phyloP scores from a whole-genome alignment of 2,113 vertebrate species.

The Lepus timidus region DNA sequence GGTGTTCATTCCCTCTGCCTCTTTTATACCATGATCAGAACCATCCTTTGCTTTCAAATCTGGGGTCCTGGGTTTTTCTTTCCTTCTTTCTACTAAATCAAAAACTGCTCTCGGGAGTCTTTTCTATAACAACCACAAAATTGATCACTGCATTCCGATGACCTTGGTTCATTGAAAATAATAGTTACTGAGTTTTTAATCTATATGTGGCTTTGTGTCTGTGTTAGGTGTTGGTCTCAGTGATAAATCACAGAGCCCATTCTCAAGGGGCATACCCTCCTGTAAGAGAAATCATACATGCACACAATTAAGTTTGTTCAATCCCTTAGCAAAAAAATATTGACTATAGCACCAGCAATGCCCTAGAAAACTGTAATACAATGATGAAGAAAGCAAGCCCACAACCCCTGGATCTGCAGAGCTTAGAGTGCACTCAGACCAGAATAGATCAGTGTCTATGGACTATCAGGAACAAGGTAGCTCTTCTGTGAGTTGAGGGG shows the following conservation, averaged over 20 bases:
- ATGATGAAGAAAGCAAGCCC: background rate
- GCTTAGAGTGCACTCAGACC: too few species aligned
- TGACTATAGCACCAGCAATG: background rate
- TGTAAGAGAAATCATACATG: background rate
- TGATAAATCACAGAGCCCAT: background rate
- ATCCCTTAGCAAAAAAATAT: background rate
- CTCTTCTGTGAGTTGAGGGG: background rate
- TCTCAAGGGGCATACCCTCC: background rate
- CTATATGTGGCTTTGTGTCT: background rate
- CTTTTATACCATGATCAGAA: background rate
- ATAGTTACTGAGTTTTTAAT: constrained; percentile 7
- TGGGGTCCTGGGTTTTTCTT: background rate
- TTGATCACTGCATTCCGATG: background rate
- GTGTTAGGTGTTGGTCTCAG: background rate
- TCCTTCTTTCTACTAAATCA: background rate
- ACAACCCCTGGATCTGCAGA: background rate
- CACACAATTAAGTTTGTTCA: background rate
- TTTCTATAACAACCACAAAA: background rate
- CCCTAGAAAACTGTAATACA: background rate
- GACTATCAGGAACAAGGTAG: background rate
- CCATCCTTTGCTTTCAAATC: background rate
- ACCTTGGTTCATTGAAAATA: background rate
- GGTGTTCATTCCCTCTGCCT: background rate
- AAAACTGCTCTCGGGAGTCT: background rate
- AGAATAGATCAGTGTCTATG: background rate